Evolutionary conservation across 2,888 invertebrate genomes (phyloP).

Genomic region (Noctua comes): DNA sequence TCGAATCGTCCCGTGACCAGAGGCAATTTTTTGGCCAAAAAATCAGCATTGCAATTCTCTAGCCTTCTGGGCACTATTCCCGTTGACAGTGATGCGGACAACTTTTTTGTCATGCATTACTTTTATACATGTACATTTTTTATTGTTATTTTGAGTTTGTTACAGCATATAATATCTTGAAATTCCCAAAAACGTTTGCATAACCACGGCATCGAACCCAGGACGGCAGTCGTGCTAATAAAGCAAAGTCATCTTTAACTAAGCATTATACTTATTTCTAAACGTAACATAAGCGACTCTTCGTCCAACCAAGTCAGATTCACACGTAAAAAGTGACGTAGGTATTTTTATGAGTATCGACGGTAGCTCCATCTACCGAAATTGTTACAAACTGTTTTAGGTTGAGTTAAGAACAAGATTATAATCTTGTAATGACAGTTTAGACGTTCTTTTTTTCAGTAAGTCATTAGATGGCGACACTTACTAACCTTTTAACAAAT

Average conservation of each 20-base stretch:
- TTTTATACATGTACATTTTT: no score
- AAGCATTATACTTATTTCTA: neutral
- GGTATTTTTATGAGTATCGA: neutral
- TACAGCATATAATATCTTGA: neutral
- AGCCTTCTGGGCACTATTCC: no score
- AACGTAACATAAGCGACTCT: neutral
- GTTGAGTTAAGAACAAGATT: constrained; percentile 17
- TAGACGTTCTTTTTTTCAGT: neutral
- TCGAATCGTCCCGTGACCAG: no score
- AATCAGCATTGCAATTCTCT: no score
- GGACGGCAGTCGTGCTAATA: neutral
- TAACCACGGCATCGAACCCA: neutral
- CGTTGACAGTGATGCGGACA: no score
- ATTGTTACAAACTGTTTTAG: neutral
- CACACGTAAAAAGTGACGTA: neutral
- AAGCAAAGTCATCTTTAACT: neutral
- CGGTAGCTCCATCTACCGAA: constrained; percentile 27
- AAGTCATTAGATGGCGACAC: constrained; percentile 37
- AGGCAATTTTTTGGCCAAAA: no score
- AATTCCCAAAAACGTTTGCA: neutral
- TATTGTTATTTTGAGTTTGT: neutral
- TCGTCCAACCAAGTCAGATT: neutral
- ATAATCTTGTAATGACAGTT: constrained; percentile 15
- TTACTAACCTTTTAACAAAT: neutral
- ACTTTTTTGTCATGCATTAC: no score